Base-by-base conservation (phyloP, 2,797 vertebrate species). In the Emydoidea blandingii region DNA sequence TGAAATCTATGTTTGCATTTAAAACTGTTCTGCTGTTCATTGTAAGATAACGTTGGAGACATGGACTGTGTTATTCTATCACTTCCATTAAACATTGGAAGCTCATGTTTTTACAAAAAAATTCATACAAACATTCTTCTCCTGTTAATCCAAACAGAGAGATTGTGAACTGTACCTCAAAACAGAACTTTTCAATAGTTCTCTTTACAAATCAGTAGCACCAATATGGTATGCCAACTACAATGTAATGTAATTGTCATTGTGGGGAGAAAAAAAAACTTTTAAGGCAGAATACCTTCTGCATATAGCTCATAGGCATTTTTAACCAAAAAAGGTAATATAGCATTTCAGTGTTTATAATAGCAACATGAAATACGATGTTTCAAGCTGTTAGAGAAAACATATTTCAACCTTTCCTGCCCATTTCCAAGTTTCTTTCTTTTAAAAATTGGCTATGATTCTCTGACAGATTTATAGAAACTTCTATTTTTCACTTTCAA, bases 301-400 rank as follows among this genome's bases (percentile, higher is more conserved):
- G 88, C 95, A 92, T 97, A 97, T 97, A 96, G 92, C 94, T 93
- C 81, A 95, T 79, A 95, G 94, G 94, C 96, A 95, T 97, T 78
- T 96, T 98, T 98, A 95, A 96, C 98, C 98, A 98, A 98, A 98
- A 98, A 98, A 98, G 98, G 98, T 79, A 95, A 98, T 90, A 94
- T 95, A 98, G 94, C 97, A 97, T 98, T 96, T 96, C 95, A 91
- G 84, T 98, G 98, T 98, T 98, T 98, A 98, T 90, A 98, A 97
- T 95, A 95, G 96, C 90, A 86, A 79, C 79, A 49, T 87, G 96
- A 96, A 96, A 97, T 95, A 92, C 10, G 92, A 96, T 79, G 95
- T 96, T 96, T 96, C 79, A 94, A 92, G 97, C 96, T 97, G 97
- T 97, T 96, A 94, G 92, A 95, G 88, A 97, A 97, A 97, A 97